These are phyloP conservation scores for Camptogramma bilineatum DNA, from an alignment of 2,888 invertebrate genomes.

Conservation along the genomic window DNA sequence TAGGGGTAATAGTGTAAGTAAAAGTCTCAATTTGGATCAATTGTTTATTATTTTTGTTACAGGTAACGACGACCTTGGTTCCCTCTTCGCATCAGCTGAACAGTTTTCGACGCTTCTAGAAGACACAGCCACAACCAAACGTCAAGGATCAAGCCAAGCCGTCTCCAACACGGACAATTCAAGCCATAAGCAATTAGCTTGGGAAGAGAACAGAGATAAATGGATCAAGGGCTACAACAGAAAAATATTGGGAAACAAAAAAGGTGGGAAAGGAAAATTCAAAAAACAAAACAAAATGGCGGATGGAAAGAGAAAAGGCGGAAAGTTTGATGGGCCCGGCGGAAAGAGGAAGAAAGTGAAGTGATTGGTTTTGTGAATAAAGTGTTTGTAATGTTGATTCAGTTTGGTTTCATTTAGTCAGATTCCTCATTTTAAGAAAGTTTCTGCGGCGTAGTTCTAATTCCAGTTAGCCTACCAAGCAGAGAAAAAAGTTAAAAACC, in stretches of 20 bases:
- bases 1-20: too few species aligned
- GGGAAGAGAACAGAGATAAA: slow-evolving; percentile 90
- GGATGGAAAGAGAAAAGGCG: slow-evolving; percentile 60
- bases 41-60: slow-evolving; percentile 22
- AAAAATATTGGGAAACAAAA: slow-evolving; percentile 70
- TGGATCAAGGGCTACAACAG: slow-evolving; percentile 87
- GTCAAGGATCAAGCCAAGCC: slow-evolving; percentile 87
- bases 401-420: background rate
- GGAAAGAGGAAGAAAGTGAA: slow-evolving; percentile 71
- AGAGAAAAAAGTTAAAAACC: too few species aligned
- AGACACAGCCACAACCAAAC: slow-evolving; percentile 90
- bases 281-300: slow-evolving; percentile 53
- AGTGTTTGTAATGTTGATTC: slow-evolving; percentile 14
- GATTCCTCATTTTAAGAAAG: too few species aligned
- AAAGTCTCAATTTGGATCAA: too few species aligned
- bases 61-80: slow-evolving; percentile 84
- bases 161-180: slow-evolving; percentile 92
- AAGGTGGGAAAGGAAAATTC: slow-evolving; percentile 46
- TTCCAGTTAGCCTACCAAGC: too few species aligned
- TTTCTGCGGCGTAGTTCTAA: too few species aligned
- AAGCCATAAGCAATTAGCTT: slow-evolving; percentile 91
- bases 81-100: slow-evolving; percentile 93
- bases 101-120: slow-evolving; percentile 95
- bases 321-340: slow-evolving; percentile 60
- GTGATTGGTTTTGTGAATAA: slow-evolving; percentile 47